A percentile compares a stretch with the other conserved stretches of the same genome.
phyloP scores from a whole-genome alignment of 2,113 vertebrate genomes.

The Blennius ocellaris region DNA sequence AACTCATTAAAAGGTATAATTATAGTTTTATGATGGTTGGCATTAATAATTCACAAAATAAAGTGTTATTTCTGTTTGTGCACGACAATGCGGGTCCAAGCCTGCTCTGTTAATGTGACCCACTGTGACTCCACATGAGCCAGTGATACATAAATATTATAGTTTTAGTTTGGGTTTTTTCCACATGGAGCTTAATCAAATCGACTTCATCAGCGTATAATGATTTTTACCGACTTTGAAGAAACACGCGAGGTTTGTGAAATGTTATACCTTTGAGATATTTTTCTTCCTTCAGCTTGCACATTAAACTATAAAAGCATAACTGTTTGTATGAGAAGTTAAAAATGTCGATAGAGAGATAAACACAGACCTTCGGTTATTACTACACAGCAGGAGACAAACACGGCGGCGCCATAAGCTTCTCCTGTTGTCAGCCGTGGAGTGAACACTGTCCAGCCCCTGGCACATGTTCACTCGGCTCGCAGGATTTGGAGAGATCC shows the following conservation, averaged over 20 bases:
- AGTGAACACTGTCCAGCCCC: constrained; percentile 76
- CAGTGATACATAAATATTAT: constrained; percentile 61
- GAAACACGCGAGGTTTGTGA: constrained; percentile 37
- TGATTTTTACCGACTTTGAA: constrained; percentile 46
- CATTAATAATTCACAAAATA: constrained; percentile 15
- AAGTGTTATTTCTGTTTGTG: constrained; percentile 38
- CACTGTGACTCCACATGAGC: constrained; percentile 51
- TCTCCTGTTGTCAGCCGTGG: constrained; percentile 65
- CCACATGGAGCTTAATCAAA: constrained; percentile 22
- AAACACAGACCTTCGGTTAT: constrained; percentile 62
- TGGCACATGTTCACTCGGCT: constrained; percentile 74
- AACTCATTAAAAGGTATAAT: constrained; percentile 23
- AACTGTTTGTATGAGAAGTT: constrained; percentile 58
- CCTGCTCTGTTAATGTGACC: constrained; percentile 21
- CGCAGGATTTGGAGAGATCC: constrained; percentile 69
- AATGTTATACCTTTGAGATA: constrained; percentile 11
- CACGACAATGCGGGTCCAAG: constrained; percentile 50
- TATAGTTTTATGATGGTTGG: constrained; percentile 22
- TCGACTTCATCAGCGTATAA: constrained; percentile 34
- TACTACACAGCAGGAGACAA: constrained; percentile 52
- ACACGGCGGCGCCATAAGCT: constrained; percentile 66
- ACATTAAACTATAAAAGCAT: constrained; percentile 37
- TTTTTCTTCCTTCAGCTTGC: constrained; percentile 25
- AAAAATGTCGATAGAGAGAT: constrained; percentile 45
- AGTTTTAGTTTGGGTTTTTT: constrained; percentile 36